A percentile compares a stretch with the other conserved stretches of the same genome.
Evolutionary conservation across 92 coral and sea anemone genomes (phyloP).

Genomic region (Zoanthus sansibaricus): DNA sequence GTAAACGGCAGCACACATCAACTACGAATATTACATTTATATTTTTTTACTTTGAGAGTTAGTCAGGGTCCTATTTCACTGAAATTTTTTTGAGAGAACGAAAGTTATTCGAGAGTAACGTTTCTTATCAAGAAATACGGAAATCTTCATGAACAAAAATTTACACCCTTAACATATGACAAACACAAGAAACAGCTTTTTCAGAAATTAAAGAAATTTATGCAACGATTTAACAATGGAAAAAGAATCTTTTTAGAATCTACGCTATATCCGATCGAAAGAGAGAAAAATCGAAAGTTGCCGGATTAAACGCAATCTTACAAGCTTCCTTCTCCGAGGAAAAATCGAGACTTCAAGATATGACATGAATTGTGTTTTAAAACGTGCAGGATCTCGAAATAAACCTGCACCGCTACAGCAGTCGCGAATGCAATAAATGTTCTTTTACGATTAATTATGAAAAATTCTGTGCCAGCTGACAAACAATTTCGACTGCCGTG

Average conservation of each 20-base stretch:
- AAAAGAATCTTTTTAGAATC: slow-evolving; percentile 35
- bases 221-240: slow-evolving; percentile 37
- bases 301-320: not conserved
- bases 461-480: slow-evolving; percentile 51
- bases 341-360: not conserved
- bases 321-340: slow-evolving; percentile 20
- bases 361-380: not conserved
- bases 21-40: slow-evolving; percentile 22
- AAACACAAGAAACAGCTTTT: slow-evolving; percentile 44
- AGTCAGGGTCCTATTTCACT: slow-evolving; percentile 29
- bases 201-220: slow-evolving; percentile 29
- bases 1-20: slow-evolving; percentile 22
- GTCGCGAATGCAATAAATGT: slow-evolving; percentile 41
- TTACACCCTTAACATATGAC: slow-evolving; percentile 7
- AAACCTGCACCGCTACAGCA: slow-evolving; percentile 35
- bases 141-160: slow-evolving; percentile 24
- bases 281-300: slow-evolving; percentile 31
- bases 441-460: slow-evolving; percentile 43
- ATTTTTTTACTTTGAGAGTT: slow-evolving; percentile 23
- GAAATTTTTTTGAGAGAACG: not conserved
- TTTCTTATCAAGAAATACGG: not conserved
- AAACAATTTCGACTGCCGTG: slow-evolving; percentile 19
- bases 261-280: slow-evolving; percentile 4
- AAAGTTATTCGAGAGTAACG: not conserved
- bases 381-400: slow-evolving; percentile 17